Conservation (phyloP, 2,797 vertebrate species). For the Mormyrus hasselquistii region DNA sequence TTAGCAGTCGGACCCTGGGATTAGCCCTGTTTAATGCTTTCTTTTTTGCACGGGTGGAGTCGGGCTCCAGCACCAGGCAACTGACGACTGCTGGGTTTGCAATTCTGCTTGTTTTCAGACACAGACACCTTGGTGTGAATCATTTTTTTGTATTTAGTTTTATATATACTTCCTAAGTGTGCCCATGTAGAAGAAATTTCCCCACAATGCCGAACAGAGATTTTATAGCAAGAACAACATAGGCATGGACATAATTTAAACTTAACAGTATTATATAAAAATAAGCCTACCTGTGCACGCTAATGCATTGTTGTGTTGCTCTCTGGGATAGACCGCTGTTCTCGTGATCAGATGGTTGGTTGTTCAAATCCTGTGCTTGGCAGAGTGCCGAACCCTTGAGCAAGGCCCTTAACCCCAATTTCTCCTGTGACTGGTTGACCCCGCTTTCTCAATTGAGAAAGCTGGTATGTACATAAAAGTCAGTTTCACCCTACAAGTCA, state of each 20-base stretch:
- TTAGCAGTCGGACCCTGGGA: not conserved
- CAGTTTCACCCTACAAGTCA: not conserved
- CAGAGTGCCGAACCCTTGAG: not conserved
- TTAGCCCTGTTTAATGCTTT: not conserved
- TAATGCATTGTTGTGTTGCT: not conserved
- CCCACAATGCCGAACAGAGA: not conserved
- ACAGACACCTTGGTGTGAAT: not conserved
- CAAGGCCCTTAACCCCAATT: not conserved
- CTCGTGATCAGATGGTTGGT: not conserved
- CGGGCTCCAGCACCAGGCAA: not conserved
- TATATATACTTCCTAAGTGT: not conserved
- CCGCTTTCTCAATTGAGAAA: not conserved
- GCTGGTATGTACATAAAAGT: not conserved
- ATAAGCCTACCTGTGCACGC: not conserved
- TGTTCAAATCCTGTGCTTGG: not conserved
- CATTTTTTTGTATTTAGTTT: not conserved
- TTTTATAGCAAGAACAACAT: not conserved
- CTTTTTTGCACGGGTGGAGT: not conserved
- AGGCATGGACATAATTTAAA: not conserved
- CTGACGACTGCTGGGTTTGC: not conserved
- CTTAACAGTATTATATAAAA: not conserved
- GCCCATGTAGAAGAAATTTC: not conserved
- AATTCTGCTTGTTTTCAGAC: not conserved
- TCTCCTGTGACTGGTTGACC: not conserved
- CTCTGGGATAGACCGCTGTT: not conserved